Evolutionary conservation across 1,140 invertebrate species (phyloP), one percentile per base, ranked within the genome.

Genomic region (Agrypnia vestita): DNA sequence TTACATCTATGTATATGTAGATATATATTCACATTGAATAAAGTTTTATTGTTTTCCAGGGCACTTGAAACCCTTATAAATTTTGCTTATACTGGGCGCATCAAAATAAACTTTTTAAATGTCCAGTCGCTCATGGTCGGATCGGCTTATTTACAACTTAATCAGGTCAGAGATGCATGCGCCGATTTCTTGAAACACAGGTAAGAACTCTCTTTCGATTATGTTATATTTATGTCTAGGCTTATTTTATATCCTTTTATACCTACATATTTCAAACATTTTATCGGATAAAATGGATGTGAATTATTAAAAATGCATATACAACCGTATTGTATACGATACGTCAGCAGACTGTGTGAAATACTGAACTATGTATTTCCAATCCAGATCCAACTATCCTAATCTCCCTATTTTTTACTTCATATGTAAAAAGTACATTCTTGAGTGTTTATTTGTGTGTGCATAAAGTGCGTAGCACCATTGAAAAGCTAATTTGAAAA

Each of bases 81-180:
- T 86, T 98, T 96, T 91, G 95, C 95, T 0, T 98, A 98, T 85
- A 95, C 93, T 85, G 96, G 96, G 0, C 90, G 92, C 82, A 92
- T 98, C 43, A 91, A 92, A 47, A 93, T 98, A 64, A 94, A 94
- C 85, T 92, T 92, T 79, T 91, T 91, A 78, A 97, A 97, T 90
- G 96, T 97, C 0, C 96, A 97, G 85, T 93, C 92, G 83, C 90
- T 98, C 1, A 93, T 97, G 91, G 93, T 96, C 49, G 96, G 95
- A n/a, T 94, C 96, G 13, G 95, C 96, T 6, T 97, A 96, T 86
- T 88, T 98, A 13, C 96, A 97, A 85, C 86, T 98, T 17, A 91
- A 92, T 78, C 91, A 93, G 89, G 95, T 97, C 0, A 92, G 94
- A 83, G 94, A 96, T 84, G 95, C 95, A 6, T 97, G 96, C 87